Conservation (phyloP, 2,797 vertebrate genomes). For the Ispidina picta region DNA sequence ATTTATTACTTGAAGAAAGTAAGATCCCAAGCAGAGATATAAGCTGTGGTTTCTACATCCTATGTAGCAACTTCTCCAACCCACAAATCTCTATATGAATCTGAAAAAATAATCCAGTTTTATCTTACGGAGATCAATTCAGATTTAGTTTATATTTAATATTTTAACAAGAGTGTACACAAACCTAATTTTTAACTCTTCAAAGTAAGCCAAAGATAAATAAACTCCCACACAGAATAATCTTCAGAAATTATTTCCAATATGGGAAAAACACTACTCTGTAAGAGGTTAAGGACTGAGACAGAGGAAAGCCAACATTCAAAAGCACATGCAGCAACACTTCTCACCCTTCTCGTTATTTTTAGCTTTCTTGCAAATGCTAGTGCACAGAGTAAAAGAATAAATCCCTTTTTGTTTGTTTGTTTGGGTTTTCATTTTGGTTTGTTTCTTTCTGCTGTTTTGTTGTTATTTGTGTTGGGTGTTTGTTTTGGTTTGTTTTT, state of each 20-base stretch:
- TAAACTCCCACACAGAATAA: neutral
- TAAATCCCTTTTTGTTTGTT: neutral
- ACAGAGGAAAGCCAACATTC: neutral
- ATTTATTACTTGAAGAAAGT: neutral
- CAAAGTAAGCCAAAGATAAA: neutral
- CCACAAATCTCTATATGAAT: neutral
- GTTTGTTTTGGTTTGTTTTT: too few species aligned
- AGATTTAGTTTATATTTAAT: neutral
- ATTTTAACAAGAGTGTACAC: neutral
- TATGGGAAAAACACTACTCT: neutral
- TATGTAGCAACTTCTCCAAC: neutral
- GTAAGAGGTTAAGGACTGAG: neutral
- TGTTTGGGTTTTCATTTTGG: too few species aligned
- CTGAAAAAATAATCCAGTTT: slow-evolving; percentile 36
- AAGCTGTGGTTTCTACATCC: neutral
- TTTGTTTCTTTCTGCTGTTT: neutral
- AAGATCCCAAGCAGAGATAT: neutral
- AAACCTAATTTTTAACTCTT: neutral
- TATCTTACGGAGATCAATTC: neutral
- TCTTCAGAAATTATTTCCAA: neutral
- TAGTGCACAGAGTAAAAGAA: neutral
- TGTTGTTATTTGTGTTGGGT: too few species aligned
- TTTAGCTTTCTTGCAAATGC: neutral
- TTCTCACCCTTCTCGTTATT: neutral
- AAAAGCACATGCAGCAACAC: neutral